Conservation (phyloP, 2,797 vertebrate species). For the Staurois parvus region DNA sequence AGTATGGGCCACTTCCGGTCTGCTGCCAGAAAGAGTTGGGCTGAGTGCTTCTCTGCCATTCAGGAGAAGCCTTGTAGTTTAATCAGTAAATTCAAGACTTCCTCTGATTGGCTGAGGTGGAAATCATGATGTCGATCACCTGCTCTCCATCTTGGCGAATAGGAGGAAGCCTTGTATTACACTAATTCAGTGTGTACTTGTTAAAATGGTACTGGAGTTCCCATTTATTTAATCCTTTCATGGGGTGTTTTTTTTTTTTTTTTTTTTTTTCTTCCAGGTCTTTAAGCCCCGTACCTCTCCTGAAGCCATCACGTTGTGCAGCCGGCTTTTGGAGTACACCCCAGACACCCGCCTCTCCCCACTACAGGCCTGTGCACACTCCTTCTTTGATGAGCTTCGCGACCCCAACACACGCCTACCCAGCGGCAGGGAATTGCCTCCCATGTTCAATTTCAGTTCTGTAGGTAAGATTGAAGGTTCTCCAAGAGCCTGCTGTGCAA, state of each 20-base stretch:
- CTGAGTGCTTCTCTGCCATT: too few relatives aligned
- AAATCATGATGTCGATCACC: too few relatives aligned
- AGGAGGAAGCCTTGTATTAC: too few relatives aligned
- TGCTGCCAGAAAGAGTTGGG: too few relatives aligned
- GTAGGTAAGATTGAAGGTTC: constrained; percentile 77
- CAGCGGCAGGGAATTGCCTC: constrained; percentile 89
- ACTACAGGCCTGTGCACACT: constrained; percentile 89
- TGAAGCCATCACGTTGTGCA: constrained; percentile 91
- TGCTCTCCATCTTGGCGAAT: too few relatives aligned
- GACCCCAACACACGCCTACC: constrained; percentile 87
- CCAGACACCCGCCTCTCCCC: constrained; percentile 91
- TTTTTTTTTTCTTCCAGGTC: constrained; percentile 72
- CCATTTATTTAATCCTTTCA: neutral
- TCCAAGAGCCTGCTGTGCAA: too few relatives aligned
- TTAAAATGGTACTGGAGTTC: neutral
- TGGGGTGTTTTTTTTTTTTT: too few relatives aligned
- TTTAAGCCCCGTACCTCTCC: constrained; percentile 91
- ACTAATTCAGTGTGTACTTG: too few relatives aligned
- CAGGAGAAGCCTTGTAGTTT: too few relatives aligned
- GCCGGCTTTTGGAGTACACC: constrained; percentile 92
- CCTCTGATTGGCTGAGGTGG: too few relatives aligned
- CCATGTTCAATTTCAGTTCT: constrained; percentile 94
- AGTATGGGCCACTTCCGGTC: too few relatives aligned
- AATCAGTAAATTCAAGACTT: too few relatives aligned
- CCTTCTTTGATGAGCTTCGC: constrained; percentile 92